Evolutionary conservation across 2,888 invertebrate species (phyloP), one percentile per base, ranked within the genome.

Genomic region (Mythimna ferrago): DNA sequence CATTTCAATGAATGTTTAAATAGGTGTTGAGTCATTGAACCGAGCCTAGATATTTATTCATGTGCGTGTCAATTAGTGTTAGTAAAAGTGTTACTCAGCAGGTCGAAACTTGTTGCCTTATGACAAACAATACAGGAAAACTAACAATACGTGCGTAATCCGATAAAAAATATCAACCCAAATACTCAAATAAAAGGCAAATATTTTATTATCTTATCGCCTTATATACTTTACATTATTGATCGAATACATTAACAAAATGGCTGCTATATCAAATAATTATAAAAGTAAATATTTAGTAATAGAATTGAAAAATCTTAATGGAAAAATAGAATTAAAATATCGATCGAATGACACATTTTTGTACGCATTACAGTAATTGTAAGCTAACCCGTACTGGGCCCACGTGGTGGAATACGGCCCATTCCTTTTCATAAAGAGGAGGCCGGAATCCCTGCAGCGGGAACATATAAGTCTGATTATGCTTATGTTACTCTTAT

Each of bases 161-260:
- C 9, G 76, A 68, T 74, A 67, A 54, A 35, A 7, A 26, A 10
- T 61, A 74, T 48, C 60, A 7, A 21, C 10, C 19, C 6, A 14
- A 41, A 65, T 32, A 51, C 19, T 41, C 6, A 58, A 73, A 66
- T 58, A 60, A 74, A 78, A 78, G 6, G 35, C 58, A 60, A 60
- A 60, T 26, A n/a, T 53, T 58, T 41, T 26, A 56, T 71, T n/a
- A 67, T 81, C 79, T 76, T 76, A 80, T 76, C 71, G 11, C 48
- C 60, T 48, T 44, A 21, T 58, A 6, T 76, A 68, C 26, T 72
- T 72, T 65, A 65, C 41, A 68, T 61, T 21, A 41, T 26, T 56
- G 2, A 48, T 66, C 65, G 53, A 67, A 35, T 44, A 79, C 48
- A 76, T 54, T 57, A 62, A 48, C 7, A 61, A 57, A 38, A 62